Base-by-base conservation (phyloP, 2,113 vertebrate species). In the Coryphaenoides rupestris region DNA sequence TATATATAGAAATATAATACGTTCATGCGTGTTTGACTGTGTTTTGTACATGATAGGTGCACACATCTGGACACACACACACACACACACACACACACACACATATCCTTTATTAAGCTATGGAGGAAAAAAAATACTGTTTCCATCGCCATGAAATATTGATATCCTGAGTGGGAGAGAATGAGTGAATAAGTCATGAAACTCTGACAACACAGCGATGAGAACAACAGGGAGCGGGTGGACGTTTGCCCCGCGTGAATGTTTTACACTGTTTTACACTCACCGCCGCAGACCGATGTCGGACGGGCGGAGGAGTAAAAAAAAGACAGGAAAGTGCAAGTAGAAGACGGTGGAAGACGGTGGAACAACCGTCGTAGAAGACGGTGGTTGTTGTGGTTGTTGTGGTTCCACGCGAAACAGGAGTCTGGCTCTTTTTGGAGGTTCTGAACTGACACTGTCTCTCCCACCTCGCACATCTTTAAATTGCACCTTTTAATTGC, bases 121-220 rank as follows among this genome's bases (percentile, higher is more conserved):
- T 80, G 80, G n/a, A n/a, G n/a, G n/a, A n/a, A n/a, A 79, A 80
- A 87, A 83, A 87, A 79, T 69, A 68, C 4, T 72, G 62, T 70
- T 77, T 84, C 79, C 84, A 74, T 67, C 57, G 23, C 53, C 24
- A 85, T 89, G 46, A 89, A 89, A 87, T 85, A 88, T 91, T 80
- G 71, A 88, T 84, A 77, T 40, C 54, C 55, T 75, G 73, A 50
- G 75, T 68, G 74, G 75, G 65, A 77, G 68, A 72, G 87, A 77
- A 85, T 72, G 63, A 85, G 83, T 89, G 77, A 89, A 90, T 89
- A 89, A 89, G 82, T 89, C 78, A 88, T 89, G 86, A 88, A 84
- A 83, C 70, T 78, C 80, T 79, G 82, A 85, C 71, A 83, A 76
- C 68, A 81, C 66, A 73, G 74, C 70, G 70, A 69, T 74, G 71